A percentile compares a stretch with the other conserved stretches of the same genome.
These are phyloP conservation scores for Anadara kagoshimensis DNA, from an alignment of 1,140 invertebrate genomes.

Conservation along the genomic window DNA sequence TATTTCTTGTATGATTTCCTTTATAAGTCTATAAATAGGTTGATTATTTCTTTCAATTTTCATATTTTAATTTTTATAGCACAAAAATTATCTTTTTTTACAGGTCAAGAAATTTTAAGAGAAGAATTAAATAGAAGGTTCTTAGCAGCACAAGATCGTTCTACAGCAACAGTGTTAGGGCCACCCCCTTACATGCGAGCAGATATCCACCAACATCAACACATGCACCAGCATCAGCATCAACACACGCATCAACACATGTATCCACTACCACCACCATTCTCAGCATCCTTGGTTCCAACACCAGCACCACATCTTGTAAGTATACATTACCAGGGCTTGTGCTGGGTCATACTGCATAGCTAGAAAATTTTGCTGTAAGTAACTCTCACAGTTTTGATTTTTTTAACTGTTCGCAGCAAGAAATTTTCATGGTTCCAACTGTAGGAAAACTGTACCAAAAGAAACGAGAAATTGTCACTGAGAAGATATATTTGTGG, in stretches of 20 bases:
- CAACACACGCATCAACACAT: conserved; percentile 83
- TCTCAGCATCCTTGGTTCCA: conserved; percentile 78
- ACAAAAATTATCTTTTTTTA: conserved; percentile 21
- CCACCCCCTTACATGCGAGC: conserved; percentile 85
- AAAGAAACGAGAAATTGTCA: too few relatives aligned
- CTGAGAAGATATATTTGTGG: too few relatives aligned
- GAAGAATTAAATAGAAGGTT: conserved; percentile 94
- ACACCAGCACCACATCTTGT: conserved; percentile 64
- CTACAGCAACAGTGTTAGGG: conserved; percentile 74
- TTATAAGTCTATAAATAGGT: too few relatives aligned
- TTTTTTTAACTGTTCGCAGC: conserved; percentile 2
- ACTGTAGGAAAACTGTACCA: too few relatives aligned
- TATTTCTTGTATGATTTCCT: too few relatives aligned
- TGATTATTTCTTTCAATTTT: too few relatives aligned
- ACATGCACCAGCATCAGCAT: conserved; percentile 82
- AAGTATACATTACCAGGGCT: conserved; percentile 24
- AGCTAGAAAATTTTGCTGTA: neutral
- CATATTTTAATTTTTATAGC: too few relatives aligned
- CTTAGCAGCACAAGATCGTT: conserved; percentile 84
- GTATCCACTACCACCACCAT: conserved; percentile 85
- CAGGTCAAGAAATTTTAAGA: conserved; percentile 84
- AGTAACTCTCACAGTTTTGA: neutral
- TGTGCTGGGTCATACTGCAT: too few relatives aligned
- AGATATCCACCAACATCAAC: conserved; percentile 81
- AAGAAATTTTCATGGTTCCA: too few relatives aligned